These are phyloP conservation scores for Labia minor DNA, from an alignment of 2,888 invertebrate genomes.

Conservation along the genomic window DNA sequence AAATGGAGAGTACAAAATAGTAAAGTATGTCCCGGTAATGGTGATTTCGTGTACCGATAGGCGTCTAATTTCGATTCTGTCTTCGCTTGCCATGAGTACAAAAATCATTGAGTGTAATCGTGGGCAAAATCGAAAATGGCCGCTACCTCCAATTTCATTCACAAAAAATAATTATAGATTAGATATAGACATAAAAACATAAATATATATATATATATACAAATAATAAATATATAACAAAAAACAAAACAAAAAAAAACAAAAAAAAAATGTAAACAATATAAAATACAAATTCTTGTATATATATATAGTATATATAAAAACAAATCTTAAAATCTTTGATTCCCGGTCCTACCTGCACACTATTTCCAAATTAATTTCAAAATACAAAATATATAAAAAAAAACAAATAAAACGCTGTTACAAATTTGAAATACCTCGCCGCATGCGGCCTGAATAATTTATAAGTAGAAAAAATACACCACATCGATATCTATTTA, in stretches of 20 bases:
- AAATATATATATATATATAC: background rate
- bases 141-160: background rate
- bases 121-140: background rate
- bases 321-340: too few species aligned
- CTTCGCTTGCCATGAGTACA: background rate
- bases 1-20: background rate
- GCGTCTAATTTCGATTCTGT: background rate
- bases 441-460: slow-evolving; percentile 2
- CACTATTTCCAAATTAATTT: too few species aligned
- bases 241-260: too few species aligned
- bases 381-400: too few species aligned
- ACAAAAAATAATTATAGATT: background rate
- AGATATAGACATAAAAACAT: background rate
- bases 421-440: background rate
- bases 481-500: background rate
- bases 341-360: background rate
- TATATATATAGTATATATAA: background rate
- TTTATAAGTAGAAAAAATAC: background rate
- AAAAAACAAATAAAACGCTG: background rate
- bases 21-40: background rate
- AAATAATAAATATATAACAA: background rate
- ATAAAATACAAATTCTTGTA: background rate
- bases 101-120: background rate
- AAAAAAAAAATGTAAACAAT: too few species aligned
- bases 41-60: background rate